Conservation (phyloP, 2,797 vertebrate species). For the Zenarchopterus dispar region DNA sequence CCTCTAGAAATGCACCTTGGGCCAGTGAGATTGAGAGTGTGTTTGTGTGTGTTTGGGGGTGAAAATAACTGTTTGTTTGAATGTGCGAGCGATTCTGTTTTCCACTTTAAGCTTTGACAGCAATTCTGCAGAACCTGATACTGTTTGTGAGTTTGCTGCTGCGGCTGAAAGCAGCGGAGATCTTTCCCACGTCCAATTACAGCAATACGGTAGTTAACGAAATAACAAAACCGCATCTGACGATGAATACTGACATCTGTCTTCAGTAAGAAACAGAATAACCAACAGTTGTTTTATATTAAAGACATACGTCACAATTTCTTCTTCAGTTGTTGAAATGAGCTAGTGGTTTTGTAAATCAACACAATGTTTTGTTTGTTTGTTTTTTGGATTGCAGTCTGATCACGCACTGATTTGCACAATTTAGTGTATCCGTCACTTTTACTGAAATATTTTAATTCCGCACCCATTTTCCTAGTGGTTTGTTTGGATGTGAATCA, state of each 20-base stretch:
- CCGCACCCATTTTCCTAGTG: too few relatives aligned
- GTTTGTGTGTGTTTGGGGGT: conserved; percentile 38
- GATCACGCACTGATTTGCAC: too few relatives aligned
- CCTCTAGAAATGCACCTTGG: conserved; percentile 84
- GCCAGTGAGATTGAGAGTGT: conserved; percentile 71
- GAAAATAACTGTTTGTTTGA: conserved; percentile 49
- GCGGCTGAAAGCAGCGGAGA: conserved; percentile 24
- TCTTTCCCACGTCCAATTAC: conserved; percentile 10
- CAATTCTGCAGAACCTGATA: conserved; percentile 41
- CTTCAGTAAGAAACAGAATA: background rate
- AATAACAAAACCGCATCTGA: conserved; percentile 6
- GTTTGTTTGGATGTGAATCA: too few relatives aligned
- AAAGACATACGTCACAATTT: background rate
- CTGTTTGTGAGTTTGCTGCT: conserved; percentile 26
- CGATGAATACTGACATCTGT: conserved; percentile 1
- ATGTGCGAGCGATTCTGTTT: conserved; percentile 45
- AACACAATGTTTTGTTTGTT: too few relatives aligned
- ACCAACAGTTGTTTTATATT: background rate
- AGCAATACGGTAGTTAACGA: conserved; percentile 4
- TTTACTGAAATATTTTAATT: too few relatives aligned
- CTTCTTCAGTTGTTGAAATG: background rate
- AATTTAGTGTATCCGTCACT: too few relatives aligned
- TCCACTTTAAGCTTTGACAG: conserved; percentile 44
- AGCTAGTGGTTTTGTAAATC: background rate
- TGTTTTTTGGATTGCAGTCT: too few relatives aligned